Evolutionary conservation across 2,888 invertebrate species (phyloP).

Genomic region (Mylabris sibirica): DNA sequence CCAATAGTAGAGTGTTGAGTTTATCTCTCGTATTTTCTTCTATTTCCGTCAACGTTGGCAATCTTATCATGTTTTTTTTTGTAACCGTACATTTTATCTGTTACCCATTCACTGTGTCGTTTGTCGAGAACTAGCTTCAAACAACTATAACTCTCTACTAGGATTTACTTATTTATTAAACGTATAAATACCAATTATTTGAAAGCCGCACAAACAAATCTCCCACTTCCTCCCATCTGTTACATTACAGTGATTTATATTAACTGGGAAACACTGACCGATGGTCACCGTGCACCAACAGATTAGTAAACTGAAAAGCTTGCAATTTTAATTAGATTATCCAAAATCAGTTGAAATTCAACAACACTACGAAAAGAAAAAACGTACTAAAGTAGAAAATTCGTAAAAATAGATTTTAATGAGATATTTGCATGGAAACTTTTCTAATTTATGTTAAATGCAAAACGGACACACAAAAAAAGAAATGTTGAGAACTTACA

Average conservation of each 20-base stretch:
- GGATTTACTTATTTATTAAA: neutral
- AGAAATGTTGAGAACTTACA: neutral
- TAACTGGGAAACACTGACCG: neutral
- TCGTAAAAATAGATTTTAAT: neutral
- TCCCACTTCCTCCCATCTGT: neutral
- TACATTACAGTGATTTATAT: neutral
- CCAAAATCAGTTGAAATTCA: neutral
- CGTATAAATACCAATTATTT: neutral
- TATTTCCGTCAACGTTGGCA: neutral
- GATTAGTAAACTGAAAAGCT: neutral
- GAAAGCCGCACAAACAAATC: neutral
- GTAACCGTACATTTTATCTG: neutral
- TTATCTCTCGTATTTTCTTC: neutral
- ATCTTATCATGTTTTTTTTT: neutral
- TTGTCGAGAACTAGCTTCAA: neutral
- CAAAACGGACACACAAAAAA: neutral
- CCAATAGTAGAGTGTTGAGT: no score
- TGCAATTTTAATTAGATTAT: neutral
- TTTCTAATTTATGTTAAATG: neutral
- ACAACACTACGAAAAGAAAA: neutral
- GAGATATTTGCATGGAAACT: conserved; percentile 7
- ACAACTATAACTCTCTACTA: neutral
- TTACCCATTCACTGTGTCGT: neutral
- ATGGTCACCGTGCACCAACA: neutral
- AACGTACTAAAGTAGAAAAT: neutral